A percentile compares a stretch with the other conserved stretches of the same genome.
Conservation (phyloP, 1,140 invertebrate genomes). For the Megalonaias nervosa region DNA sequence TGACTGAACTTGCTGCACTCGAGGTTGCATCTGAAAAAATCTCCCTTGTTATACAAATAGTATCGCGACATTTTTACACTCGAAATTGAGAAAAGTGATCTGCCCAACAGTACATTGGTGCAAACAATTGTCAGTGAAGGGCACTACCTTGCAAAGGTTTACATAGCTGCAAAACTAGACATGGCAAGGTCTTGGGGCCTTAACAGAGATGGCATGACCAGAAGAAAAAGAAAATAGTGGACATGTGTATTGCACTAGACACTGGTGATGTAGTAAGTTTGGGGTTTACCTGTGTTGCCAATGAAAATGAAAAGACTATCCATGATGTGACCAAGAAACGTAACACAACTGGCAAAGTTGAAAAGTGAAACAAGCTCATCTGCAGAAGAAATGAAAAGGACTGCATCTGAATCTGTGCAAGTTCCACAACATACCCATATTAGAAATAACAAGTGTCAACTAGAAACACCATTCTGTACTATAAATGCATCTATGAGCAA, state of each 20-base stretch:
- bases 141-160: no score
- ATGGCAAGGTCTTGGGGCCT: no score
- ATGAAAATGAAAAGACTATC: slow-evolving; percentile 3
- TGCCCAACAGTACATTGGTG: background rate
- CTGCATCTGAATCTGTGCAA: no score
- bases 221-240: no score
- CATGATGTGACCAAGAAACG: background rate
- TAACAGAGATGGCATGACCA: no score
- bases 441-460: no score
- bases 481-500: no score
- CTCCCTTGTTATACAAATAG: slow-evolving; percentile 1
- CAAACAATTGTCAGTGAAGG: slow-evolving; percentile 15
- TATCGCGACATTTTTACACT: background rate
- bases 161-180: no score
- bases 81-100: background rate
- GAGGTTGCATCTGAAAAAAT: background rate
- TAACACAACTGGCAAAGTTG: background rate
- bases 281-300: slow-evolving; percentile 2
- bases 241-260: no score
- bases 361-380: background rate
- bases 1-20: background rate
- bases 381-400: no score
- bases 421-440: no score
- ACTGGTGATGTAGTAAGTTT: background rate
- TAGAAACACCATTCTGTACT: no score